phyloP scores from a whole-genome alignment of 1,140 invertebrate genomes.

The Charaxes varanes region DNA sequence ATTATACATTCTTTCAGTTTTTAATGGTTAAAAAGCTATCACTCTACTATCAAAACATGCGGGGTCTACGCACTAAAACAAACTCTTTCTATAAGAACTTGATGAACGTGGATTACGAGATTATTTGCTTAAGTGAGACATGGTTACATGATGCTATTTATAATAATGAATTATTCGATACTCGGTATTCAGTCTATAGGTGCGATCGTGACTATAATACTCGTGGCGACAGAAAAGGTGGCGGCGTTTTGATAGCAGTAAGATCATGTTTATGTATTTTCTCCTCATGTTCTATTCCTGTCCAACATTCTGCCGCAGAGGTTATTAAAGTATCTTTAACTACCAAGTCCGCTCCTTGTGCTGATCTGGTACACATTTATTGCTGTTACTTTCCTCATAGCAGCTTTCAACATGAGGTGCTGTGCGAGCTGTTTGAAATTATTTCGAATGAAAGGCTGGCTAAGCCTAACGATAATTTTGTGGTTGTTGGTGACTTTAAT shows the following conservation, averaged over 20 bases:
- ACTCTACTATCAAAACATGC: slow-evolving; percentile 2
- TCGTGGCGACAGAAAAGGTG: slow-evolving; percentile 1
- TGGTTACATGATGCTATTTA: slow-evolving; percentile 6
- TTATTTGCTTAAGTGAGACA: slow-evolving; percentile 3
- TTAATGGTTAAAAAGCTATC: too few species aligned
- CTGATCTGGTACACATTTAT: slow-evolving; percentile 2
- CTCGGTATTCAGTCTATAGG: slow-evolving; percentile 4
- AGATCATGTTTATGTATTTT: not conserved
- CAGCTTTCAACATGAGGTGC: too few species aligned
- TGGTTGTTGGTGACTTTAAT: too few species aligned
- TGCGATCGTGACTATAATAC: not conserved
- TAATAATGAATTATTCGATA: slow-evolving; percentile 2
- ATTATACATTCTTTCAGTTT: not conserved
- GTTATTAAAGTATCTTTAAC: slow-evolving; percentile 2
- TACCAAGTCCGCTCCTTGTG: not conserved
- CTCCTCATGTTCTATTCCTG: not conserved
- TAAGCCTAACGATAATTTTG: too few species aligned
- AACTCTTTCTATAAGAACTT: slow-evolving; percentile 3
- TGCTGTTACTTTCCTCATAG: too few species aligned
- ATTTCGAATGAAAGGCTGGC: too few species aligned
- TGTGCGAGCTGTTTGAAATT: too few species aligned
- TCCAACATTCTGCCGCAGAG: not conserved
- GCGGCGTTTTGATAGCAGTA: slow-evolving; percentile 1
- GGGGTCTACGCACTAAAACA: not conserved
- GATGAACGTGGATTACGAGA: slow-evolving; percentile 2